Percentiles rank a stretch among this genome's conserved stretches.
Conservation (phyloP, 37 sponge, comb jelly and placozoan species). For the Diacarnus erythraeanus region DNA sequence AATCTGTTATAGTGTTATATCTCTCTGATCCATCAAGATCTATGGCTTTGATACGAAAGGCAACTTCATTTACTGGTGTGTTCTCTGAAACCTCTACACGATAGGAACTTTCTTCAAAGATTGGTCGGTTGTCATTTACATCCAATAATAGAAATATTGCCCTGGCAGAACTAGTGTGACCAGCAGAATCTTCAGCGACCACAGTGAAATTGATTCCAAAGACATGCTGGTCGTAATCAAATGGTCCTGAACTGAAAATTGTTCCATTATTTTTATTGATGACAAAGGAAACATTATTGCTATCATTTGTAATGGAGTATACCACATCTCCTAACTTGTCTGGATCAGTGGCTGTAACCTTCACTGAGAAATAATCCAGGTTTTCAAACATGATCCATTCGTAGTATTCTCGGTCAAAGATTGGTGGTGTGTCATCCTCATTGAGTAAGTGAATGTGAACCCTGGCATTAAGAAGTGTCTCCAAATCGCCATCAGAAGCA, state of each 20-base stretch:
- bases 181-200: slow-evolving; percentile 15
- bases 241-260: slow-evolving; percentile 41
- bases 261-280: slow-evolving; percentile 47
- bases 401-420: slow-evolving; percentile 41
- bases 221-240: slow-evolving; percentile 51
- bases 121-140: slow-evolving; percentile 51
- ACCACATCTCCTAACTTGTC: slow-evolving; percentile 22
- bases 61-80: neutral
- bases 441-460: slow-evolving; percentile 55
- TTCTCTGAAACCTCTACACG: slow-evolving; percentile 38
- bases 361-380: slow-evolving; percentile 19
- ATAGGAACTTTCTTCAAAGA: slow-evolving; percentile 33
- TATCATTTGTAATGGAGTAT: slow-evolving; percentile 38
- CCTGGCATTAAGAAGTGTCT: slow-evolving; percentile 5
- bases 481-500: slow-evolving; percentile 42
- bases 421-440: slow-evolving; percentile 57
- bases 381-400: slow-evolving; percentile 57
- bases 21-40: slow-evolving; percentile 37
- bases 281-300: slow-evolving; percentile 6
- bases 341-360: slow-evolving; percentile 45
- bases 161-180: slow-evolving; percentile 3
- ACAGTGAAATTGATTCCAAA: slow-evolving; percentile 19
- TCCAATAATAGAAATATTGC: slow-evolving; percentile 30
- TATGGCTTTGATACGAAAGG: slow-evolving; percentile 16
- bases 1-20: slow-evolving; percentile 26